Base-by-base conservation (phyloP, 2,888 invertebrate genomes). In the Lydus trimaculatus region DNA sequence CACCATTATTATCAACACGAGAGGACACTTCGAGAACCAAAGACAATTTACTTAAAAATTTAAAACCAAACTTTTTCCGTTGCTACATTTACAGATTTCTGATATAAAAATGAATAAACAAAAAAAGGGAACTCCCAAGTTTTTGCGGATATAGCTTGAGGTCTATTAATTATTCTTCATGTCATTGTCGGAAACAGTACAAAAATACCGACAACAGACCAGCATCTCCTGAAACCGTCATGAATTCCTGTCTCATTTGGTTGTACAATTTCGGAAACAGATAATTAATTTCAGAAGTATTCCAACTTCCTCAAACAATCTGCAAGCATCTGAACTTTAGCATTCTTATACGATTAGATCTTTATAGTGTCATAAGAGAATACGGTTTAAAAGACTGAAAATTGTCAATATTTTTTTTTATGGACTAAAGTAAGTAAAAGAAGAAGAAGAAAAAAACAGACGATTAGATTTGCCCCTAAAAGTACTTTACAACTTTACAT, bases 401-500 rank as follows among this genome's bases (percentile, higher is more conserved):
- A 15, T 5, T 39, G 39, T 39, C 39, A 31, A 25, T 25, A n/a
- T 61, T 61, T 11, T 17, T 31, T 36, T 61, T 61, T 20, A 31
- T 23, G 17, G 9, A 61, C 33, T 11, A 31, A 31, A 36, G 61
- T 17, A 8, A 20, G 33, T n/a, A 15, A 23, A 20, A 11, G 9
- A 11, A 17, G 25, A 36, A 8, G 8, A 23, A 23, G 13, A 52
- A 52, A 20, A 52, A 52, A 9, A 9, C 2, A 8, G 13, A 23
- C 9, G 23, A 13, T 20, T 11, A 23, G 52, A 13, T 20, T 6
- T 8, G 20, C 20, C 20, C 20, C 20, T 8, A 2, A 43, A 43
- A 43, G 25, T 25, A 23, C 28, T 69, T 65, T 59, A 69, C 63
- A 65, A 69, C 62, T 69, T 69, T 69, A 62, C 69, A 65, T 69